Evolutionary conservation across 2,113 vertebrate genomes (phyloP), one percentile per base, ranked within the genome.

Genomic region (Glaucomys volans): DNA sequence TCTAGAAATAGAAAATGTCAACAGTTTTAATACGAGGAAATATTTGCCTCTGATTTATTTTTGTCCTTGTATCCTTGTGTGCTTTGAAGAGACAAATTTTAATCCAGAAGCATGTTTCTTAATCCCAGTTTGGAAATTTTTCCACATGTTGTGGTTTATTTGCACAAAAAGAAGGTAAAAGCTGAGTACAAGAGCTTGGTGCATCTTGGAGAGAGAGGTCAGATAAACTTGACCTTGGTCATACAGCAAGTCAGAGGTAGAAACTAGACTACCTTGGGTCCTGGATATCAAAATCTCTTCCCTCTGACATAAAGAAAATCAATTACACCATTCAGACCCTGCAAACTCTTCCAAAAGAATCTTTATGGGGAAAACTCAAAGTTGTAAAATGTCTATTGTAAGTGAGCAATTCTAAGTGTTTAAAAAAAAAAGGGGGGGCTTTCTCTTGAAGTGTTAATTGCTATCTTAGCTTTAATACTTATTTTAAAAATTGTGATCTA

Each of bases 391-490:
- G 59, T 71, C 75, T 52, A 69, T 81, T 50, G 32, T 85, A 26
- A 91, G n/a, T 26, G 50, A 64, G 59, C 35, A 91, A 75, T 8
- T 74, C 1, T n/a, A 91, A 84, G 17, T 64, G 3, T 82, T 47
- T 8, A 47, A 47, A 83, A 75, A 95, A 94, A 66, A 71, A 13
- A 17, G 28, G 6, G 26, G 13, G 28, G 6, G 26, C 8, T 91
- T 54, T 17, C 24, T 91, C 79, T 75, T 47, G 5, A 83, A 47
- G 35, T 90, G 22, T 62, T 94, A 52, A 94, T 35, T 76, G 40
- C 13, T 88, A 69, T 59, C 37, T 77, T 83, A 79, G 22, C 59
- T 69, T 91, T 52, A n/a, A 18, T 88, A 88, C 69, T 91, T 91
- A 84, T 59, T 69, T 67, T 62, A 83, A 79, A 80, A 54, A 64